Evolutionary conservation across 1,140 invertebrate species (phyloP), one percentile per base, ranked within the genome.

Genomic region (Drosophila nikananu): DNA sequence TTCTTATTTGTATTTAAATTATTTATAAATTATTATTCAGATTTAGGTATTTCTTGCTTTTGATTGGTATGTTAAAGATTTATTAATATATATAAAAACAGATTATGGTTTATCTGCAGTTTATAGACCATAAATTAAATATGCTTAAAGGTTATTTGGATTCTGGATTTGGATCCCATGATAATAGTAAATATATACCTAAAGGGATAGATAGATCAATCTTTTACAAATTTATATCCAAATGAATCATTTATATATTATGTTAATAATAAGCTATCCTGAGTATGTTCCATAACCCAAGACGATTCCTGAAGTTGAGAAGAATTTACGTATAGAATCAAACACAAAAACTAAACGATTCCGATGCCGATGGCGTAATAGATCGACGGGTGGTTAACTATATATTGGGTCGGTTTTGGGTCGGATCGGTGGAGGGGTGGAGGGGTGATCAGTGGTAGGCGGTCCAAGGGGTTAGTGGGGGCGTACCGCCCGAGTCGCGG

Each of bases 321-420:
- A 57, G 54, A 57, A 21, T 39, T 37, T 9, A 55, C 54, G 32
- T 5, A 9, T 23, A 57, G 35, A 57, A 57, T 39, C 15, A 52
- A 30, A 30, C n/a, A 51, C 5, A 54, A 35, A 58, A 58, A 19
- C 42, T 42, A 73, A 72, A 23, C 62, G 62, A 67, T 59, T 77
- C 42, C 39, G 55, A 57, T 51, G 49, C 59, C 55, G 83, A 86
- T 87, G 80, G 84, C 83, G 83, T 87, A 89, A 87, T 87, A 71
- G 84, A 89, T 89, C 84, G 70, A 89, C 77, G 83, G 80, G 72
- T 71, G 75, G 76, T 64, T 71, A 70, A 73, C 67, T 73, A 57
- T 73, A 61, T 73, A 73, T 73, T 39, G 68, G 54, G 35, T 46
- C 21, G 35, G 12, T 19, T 39, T 17, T n/a, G 21, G 60, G 21